Evolutionary conservation across 1,140 invertebrate genomes (phyloP).

Genomic region (Ceratoteleas bidentatus): DNA sequence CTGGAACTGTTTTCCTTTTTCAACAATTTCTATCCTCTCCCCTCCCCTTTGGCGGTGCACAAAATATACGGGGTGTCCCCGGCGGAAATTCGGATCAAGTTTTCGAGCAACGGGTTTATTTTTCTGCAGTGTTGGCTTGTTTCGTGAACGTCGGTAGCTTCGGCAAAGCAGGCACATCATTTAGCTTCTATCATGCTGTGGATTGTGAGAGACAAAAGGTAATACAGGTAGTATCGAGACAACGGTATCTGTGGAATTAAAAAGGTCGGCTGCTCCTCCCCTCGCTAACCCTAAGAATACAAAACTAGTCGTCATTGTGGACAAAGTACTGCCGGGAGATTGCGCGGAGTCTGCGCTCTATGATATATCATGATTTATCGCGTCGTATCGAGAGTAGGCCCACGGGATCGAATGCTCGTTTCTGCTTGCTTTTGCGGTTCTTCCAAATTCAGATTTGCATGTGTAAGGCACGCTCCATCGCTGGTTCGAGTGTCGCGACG

Average conservation of each 20-base stretch:
- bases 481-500: no score
- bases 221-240: conserved; percentile 53
- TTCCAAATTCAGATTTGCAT: no score
- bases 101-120: conserved; percentile 48
- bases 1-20: conserved; percentile 12
- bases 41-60: conserved; percentile 50
- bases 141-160: conserved; percentile 63
- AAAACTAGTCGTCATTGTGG: conserved; percentile 54
- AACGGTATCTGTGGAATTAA: conserved; percentile 48
- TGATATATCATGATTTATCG: no score
- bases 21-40: conserved; percentile 43
- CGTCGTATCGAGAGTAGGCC: no score
- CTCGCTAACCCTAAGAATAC: conserved; percentile 54
- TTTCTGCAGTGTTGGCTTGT: conserved; percentile 53
- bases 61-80: conserved; percentile 52
- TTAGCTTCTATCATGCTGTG: conserved; percentile 64
- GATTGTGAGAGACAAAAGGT: conserved; percentile 61
- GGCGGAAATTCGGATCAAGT: conserved; percentile 60
- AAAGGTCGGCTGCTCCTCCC: conserved; percentile 33
- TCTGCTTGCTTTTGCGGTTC: background rate
- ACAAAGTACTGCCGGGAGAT: conserved; percentile 41
- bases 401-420: no score
- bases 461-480: no score
- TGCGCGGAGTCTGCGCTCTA: conserved; percentile 37
- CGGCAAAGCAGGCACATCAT: conserved; percentile 67